These are phyloP conservation scores for Lymantria dispar DNA, from an alignment of 2,888 invertebrate species.

Conservation along the genomic window DNA sequence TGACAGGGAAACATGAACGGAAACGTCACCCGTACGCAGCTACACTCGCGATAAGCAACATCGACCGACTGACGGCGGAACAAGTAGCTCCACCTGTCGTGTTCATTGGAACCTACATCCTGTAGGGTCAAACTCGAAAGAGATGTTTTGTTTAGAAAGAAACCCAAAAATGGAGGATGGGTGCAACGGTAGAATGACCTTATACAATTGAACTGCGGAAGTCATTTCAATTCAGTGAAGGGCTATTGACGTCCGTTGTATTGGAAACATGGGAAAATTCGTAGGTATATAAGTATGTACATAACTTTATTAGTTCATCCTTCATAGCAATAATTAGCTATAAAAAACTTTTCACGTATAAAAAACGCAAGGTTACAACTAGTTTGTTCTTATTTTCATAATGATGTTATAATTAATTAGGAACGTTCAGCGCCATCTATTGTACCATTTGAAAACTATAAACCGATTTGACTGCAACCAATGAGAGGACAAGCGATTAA, in stretches of 20 bases:
- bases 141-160: slow-evolving; percentile 53
- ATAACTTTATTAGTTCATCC: too few species aligned
- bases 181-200: slow-evolving; percentile 66
- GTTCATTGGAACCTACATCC: slow-evolving; percentile 53
- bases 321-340: too few species aligned
- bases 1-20: slow-evolving; percentile 63
- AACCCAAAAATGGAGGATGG: slow-evolving; percentile 64
- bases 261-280: slow-evolving; percentile 34
- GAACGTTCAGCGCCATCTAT: slow-evolving; percentile 50
- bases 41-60: slow-evolving; percentile 43
- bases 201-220: slow-evolving; percentile 65
- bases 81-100: slow-evolving; percentile 73
- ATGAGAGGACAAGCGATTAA: slow-evolving; percentile 28
- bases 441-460: slow-evolving; percentile 10
- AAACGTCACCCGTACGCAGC: slow-evolving; percentile 64
- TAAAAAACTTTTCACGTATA: too few species aligned
- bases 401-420: not conserved
- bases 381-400: too few species aligned
- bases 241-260: slow-evolving; percentile 41
- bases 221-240: slow-evolving; percentile 49
- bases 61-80: slow-evolving; percentile 51
- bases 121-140: slow-evolving; percentile 50
- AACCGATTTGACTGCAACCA: slow-evolving; percentile 14
- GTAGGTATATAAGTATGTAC: not conserved
- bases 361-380: too few species aligned